A percentile compares a stretch with the other conserved stretches of the same genome.
phyloP scores from a whole-genome alignment of 1,140 invertebrate genomes.

The Drosophila kanapiae region DNA sequence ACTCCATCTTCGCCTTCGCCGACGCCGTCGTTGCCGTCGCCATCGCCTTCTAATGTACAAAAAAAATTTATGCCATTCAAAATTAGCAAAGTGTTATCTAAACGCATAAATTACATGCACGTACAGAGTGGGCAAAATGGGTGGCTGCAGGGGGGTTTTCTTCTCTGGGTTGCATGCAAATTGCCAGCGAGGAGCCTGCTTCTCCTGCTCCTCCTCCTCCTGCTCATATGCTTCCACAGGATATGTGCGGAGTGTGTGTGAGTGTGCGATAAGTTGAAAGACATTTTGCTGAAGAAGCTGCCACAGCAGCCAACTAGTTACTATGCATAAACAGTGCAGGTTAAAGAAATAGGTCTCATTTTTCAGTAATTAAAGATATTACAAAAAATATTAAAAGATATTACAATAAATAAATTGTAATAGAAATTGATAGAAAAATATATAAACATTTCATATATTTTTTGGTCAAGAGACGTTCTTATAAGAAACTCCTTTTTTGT shows the following conservation, averaged over 20 bases:
- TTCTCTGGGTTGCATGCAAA: conserved; percentile 67
- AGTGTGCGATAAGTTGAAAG: conserved; percentile 75
- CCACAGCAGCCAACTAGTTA: conserved; percentile 73
- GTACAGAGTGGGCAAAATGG: conserved; percentile 60
- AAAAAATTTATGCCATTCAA: conserved; percentile 84
- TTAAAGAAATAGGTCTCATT: background rate
- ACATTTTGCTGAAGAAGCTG: conserved; percentile 81
- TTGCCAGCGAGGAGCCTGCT: conserved; percentile 46
- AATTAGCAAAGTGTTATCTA: conserved; percentile 84
- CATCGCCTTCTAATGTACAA: conserved; percentile 52
- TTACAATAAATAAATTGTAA: background rate
- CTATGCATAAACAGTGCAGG: conserved; percentile 12
- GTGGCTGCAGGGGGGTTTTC: conserved; percentile 23
- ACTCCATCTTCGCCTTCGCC: conserved; percentile 31
- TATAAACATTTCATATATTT: background rate
- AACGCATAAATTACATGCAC: conserved; percentile 84
- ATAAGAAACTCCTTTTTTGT: no score
- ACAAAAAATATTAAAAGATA: background rate
- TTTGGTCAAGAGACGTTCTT: no score
- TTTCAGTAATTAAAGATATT: background rate
- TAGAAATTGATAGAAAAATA: background rate
- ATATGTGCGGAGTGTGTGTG: conserved; percentile 22
- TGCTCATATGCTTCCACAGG: conserved; percentile 28
- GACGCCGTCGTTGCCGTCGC: background rate
- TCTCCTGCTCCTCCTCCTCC: conserved; percentile 43